A percentile compares a stretch with the other conserved stretches of the same genome.
Conservation (phyloP, 1,140 invertebrate species). For the Eufriesea mexicana region DNA sequence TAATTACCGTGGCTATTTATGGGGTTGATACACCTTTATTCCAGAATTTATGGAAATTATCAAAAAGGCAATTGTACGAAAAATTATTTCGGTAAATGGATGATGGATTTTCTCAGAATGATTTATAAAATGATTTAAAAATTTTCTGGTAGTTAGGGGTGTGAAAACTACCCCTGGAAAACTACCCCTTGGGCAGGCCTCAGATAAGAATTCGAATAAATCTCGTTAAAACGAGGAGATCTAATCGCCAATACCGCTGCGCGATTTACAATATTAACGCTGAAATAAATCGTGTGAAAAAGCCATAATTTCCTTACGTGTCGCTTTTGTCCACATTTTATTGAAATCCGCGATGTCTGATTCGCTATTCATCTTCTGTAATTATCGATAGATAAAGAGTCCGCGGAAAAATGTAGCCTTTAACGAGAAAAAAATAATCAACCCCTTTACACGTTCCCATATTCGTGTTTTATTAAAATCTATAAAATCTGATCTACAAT, state of each 20-base stretch:
- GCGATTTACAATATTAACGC: neutral
- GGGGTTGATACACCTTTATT: no score
- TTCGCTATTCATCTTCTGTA: neutral
- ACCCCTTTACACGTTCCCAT: neutral
- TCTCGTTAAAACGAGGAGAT: neutral
- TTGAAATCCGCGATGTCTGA: neutral
- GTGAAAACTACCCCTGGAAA: no score
- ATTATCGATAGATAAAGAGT: neutral
- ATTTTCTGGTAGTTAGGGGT: no score
- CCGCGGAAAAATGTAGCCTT: neutral
- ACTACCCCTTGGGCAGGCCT: no score
- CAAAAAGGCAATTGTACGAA: no score
- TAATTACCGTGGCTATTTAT: no score
- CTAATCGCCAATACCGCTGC: neutral
- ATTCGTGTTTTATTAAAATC: neutral
- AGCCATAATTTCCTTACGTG: neutral
- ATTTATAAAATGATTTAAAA: no score
- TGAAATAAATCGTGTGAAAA: constrained; percentile 5
- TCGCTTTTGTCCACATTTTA: neutral
- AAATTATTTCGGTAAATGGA: no score
- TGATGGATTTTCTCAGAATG: no score
- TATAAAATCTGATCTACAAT: constrained; percentile 5
- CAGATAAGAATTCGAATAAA: no score
- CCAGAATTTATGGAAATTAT: no score
- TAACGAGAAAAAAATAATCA: neutral